These are phyloP conservation scores for Hetaerina americana DNA, from an alignment of 1,140 invertebrate species.

Conservation along the genomic window DNA sequence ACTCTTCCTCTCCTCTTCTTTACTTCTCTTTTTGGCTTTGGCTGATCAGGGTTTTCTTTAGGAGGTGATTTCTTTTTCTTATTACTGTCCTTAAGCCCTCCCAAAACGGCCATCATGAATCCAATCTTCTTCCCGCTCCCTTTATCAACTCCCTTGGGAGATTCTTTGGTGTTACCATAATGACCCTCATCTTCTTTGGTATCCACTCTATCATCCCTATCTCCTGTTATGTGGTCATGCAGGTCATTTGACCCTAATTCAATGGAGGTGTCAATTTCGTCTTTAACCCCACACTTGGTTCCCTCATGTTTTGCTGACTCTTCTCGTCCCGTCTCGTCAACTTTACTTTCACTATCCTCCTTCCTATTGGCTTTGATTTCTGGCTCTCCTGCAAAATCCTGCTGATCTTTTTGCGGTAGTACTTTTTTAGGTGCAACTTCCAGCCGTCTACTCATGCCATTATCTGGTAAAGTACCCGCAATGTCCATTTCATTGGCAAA, in stretches of 20 bases:
- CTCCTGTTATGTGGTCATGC: too few relatives aligned
- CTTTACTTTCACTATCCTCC: background rate
- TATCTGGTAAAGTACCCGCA: background rate
- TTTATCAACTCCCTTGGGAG: background rate
- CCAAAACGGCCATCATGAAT: background rate
- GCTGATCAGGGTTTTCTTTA: background rate
- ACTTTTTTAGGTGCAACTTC: background rate
- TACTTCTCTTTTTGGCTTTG: background rate
- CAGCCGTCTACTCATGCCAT: background rate
- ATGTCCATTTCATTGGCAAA: background rate
- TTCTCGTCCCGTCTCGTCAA: background rate
- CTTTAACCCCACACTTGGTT: too few relatives aligned
- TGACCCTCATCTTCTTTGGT: background rate
- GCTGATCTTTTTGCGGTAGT: too few relatives aligned
- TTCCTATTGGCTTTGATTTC: background rate
- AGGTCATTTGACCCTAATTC: too few relatives aligned
- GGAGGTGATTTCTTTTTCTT: background rate
- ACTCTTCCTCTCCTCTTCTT: background rate
- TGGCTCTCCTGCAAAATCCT: too few relatives aligned
- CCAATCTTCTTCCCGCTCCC: background rate
- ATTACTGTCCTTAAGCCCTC: background rate
- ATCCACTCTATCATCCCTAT: background rate
- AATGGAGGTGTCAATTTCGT: too few relatives aligned
- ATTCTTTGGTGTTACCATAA: background rate
- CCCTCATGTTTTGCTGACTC: background rate